Evolutionary conservation across 2,888 invertebrate genomes (phyloP), one percentile per base, ranked within the genome.

Genomic region (Phyllotreta striolata): DNA sequence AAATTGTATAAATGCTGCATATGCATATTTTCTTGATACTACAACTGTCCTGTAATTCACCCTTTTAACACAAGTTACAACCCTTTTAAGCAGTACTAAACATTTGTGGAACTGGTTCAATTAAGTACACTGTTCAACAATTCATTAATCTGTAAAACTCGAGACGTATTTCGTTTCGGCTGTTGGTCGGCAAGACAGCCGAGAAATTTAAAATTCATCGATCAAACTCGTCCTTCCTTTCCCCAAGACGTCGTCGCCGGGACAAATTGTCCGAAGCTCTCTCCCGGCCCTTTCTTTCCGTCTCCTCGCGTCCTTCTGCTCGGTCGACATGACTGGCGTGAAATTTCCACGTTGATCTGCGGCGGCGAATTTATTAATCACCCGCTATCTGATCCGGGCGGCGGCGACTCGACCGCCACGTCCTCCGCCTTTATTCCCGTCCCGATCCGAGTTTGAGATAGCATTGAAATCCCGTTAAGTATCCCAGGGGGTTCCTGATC

Each of bases 261-360:
- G 52, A 52, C 52, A 52, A 52, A 52, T 52, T 52, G 39, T 52
- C 39, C 52, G 13, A 34, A 52, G 38, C 12, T 37, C 13, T 37
- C 13, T 24, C 24, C 24, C 38, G 52, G 39, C 52, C 52, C 52
- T 52, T 52, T 52, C 52, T 52, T 14, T 52, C n/a, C 13, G 13
- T 34, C 38, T 39, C 6, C 41, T 34, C 41, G 56, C 40, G 12
- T 40, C 40, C 40, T 40, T 13, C 64, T 73, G 68, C 38, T 39
- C 24, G 10, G 40, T 74, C 10, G 52, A 74, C 75, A 76, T 75
- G 76, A 77, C 76, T 73, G 74, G 76, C 76, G 76, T 75, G 76
- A 75, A 77, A 76, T 76, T 76, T 73, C 72, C 71, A 68, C 73
- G 70, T 73, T 76, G 77, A 78, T 77, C 74, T 75, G 71, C 68